A percentile compares a stretch with the other conserved stretches of the same genome.
These are phyloP conservation scores for Colinus virginianus DNA, from an alignment of 2,113 vertebrate genomes.

Conservation along the genomic window DNA sequence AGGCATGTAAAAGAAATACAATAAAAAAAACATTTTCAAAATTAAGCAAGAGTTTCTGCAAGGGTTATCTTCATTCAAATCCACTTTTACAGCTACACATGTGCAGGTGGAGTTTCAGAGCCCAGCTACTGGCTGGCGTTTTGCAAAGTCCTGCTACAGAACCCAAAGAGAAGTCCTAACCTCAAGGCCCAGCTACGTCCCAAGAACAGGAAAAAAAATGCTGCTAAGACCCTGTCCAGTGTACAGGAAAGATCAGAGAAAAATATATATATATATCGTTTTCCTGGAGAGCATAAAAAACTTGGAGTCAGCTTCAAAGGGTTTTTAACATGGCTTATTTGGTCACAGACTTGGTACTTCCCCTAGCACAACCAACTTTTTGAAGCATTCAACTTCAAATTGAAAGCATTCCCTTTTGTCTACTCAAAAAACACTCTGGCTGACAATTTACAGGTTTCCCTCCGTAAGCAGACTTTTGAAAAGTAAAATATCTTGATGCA, in stretches of 20 bases:
- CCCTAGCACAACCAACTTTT: not conserved
- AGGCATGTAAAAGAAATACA: not conserved
- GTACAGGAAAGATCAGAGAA: not conserved
- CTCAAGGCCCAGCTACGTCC: not conserved
- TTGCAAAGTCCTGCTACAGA: not conserved
- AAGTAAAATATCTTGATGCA: not conserved
- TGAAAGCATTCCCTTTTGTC: not conserved
- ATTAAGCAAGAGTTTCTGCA: not conserved
- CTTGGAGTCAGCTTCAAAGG: not conserved
- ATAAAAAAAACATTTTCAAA: not conserved
- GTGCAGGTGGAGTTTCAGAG: not conserved
- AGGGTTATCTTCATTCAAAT: not conserved
- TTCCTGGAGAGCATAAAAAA: not conserved
- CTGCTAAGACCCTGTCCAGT: not conserved
- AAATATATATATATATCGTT: not conserved
- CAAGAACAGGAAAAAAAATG: not conserved
- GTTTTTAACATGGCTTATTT: slow-evolving; percentile 3
- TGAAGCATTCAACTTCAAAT: slow-evolving; percentile 39
- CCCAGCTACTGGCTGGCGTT: not conserved
- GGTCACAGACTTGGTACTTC: not conserved
- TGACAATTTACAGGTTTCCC: not conserved
- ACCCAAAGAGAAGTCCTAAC: not conserved
- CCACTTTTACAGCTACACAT: not conserved
- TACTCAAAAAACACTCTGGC: not conserved
- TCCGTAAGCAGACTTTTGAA: not conserved